Evolutionary conservation across 2,888 invertebrate species (phyloP).

Genomic region (Eumacrocentrus americanus): DNA sequence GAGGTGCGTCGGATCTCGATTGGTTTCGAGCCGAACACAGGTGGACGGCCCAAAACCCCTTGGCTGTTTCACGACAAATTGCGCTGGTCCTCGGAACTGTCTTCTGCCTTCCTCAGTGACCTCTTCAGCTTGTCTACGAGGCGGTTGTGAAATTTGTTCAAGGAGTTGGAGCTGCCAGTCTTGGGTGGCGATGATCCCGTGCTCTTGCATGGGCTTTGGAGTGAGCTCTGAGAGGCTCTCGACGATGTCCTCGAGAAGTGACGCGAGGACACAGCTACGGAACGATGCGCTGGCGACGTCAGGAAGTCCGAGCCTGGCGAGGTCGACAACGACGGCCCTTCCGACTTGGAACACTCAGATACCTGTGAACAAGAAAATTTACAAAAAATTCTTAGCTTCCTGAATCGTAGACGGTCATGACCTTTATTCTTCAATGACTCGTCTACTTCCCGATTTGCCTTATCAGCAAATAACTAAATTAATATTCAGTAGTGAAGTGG

Average conservation of each 20-base stretch:
- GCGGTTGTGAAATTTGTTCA: conserved; percentile 81
- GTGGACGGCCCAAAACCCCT: conserved; percentile 58
- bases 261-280: conserved; percentile 71
- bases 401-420: not conserved
- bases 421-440: no score
- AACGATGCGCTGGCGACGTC: conserved; percentile 69
- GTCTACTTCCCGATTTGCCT: not conserved
- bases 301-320: conserved; percentile 70
- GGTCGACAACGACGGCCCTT: conserved; percentile 73
- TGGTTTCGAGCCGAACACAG: conserved; percentile 57
- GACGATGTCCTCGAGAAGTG: conserved; percentile 70
- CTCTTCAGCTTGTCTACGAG: conserved; percentile 80
- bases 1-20: conserved; percentile 59
- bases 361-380: conserved; percentile 58
- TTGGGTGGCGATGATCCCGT: conserved; percentile 71
- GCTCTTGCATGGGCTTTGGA: conserved; percentile 72
- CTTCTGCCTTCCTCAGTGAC: conserved; percentile 69
- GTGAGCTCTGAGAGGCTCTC: conserved; percentile 68
- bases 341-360: conserved; percentile 76
- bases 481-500: not conserved
- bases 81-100: conserved; percentile 63
- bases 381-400: not conserved
- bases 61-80: conserved; percentile 59
- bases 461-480: not conserved
- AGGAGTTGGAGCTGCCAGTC: conserved; percentile 66